A percentile compares a stretch with the other conserved stretches of the same genome.
Evolutionary conservation across 2,888 invertebrate genomes (phyloP).

Genomic region (Microplitis manilae): DNA sequence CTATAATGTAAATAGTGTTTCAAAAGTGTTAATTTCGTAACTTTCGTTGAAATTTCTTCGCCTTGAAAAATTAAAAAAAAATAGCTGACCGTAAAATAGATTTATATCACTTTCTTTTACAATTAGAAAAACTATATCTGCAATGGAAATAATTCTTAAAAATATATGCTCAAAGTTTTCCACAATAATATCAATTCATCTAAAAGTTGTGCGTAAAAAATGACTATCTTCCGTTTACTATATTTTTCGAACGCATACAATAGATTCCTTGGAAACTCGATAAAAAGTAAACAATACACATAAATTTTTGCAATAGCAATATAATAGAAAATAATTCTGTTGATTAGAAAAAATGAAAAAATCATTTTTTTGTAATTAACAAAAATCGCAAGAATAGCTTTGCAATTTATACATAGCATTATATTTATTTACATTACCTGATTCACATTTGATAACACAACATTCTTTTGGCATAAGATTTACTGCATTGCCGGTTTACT

Average conservation of each 20-base stretch:
- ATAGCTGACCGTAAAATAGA: too few species aligned
- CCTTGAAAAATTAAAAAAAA: too few species aligned
- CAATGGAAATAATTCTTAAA: background rate
- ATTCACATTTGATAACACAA: constrained; percentile 17
- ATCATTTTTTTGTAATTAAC: background rate
- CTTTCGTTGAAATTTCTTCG: too few species aligned
- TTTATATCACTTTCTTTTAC: too few species aligned
- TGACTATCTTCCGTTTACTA: background rate
- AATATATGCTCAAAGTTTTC: background rate
- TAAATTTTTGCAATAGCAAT: background rate
- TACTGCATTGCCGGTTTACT: constrained; percentile 17
- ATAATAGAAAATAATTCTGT: background rate
- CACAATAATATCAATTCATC: background rate
- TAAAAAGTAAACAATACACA: background rate
- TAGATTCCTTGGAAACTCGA: background rate
- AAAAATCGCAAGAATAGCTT: background rate
- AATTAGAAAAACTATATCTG: background rate
- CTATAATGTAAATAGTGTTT: too few species aligned
- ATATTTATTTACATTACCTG: background rate
- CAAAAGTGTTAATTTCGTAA: too few species aligned
- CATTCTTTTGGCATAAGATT: constrained; percentile 10
- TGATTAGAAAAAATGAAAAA: background rate
- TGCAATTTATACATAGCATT: background rate
- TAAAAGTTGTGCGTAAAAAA: background rate
- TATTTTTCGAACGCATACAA: too few species aligned